Conservation (phyloP, 2,113 vertebrate species). For the Neofelis nebulosa region DNA sequence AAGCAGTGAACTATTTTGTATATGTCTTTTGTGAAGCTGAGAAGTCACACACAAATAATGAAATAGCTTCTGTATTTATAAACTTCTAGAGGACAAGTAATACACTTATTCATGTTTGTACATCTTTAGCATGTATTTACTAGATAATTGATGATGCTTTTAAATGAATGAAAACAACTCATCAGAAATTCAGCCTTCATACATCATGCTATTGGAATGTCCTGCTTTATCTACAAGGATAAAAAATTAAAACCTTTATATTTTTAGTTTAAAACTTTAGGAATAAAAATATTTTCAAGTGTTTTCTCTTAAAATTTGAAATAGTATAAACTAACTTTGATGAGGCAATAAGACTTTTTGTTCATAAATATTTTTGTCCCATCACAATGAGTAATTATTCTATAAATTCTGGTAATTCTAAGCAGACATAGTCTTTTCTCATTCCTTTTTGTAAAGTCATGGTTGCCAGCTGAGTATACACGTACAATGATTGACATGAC, state of each 20-base stretch:
- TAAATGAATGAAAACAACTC: constrained; percentile 13
- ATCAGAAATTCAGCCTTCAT: background rate
- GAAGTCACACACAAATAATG: background rate
- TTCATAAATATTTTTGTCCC: background rate
- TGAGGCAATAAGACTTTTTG: background rate
- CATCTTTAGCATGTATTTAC: background rate
- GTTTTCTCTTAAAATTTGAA: constrained; percentile 17
- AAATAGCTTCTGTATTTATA: background rate
- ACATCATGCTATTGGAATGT: background rate
- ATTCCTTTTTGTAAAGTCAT: background rate
- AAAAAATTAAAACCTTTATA: background rate
- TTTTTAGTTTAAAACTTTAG: background rate
- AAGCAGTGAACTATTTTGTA: background rate
- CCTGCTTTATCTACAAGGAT: background rate
- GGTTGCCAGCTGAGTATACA: background rate
- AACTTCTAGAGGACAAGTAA: background rate
- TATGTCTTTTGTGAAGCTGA: background rate
- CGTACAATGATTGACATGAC: background rate
- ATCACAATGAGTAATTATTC: background rate
- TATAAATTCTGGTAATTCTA: background rate
- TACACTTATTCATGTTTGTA: background rate
- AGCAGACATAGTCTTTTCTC: background rate
- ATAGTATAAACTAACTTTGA: background rate
- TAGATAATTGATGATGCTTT: background rate
- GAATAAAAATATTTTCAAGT: background rate